Conservation (phyloP, 2,113 vertebrate genomes). For the Mirza zaza region DNA sequence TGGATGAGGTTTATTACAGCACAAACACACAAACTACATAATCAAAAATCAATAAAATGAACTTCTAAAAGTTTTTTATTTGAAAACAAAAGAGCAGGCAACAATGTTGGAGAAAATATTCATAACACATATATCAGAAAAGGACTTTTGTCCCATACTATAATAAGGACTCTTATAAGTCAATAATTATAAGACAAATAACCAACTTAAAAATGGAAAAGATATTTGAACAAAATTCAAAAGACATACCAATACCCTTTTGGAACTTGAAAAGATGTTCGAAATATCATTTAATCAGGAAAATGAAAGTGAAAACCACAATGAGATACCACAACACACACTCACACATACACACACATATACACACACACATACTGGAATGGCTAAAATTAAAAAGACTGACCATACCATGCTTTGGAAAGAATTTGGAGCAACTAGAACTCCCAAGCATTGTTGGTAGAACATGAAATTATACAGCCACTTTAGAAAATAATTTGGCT, state of each 20-base stretch:
- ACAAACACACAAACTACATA: background rate
- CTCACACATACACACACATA: background rate
- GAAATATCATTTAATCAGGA: background rate
- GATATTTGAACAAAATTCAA: background rate
- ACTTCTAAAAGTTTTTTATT: background rate
- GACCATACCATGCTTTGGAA: background rate
- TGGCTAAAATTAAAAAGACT: background rate
- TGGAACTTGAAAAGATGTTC: background rate
- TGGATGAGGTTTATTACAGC: background rate
- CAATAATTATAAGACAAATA: background rate
- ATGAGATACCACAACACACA: background rate
- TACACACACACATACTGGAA: background rate
- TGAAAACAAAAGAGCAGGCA: background rate
- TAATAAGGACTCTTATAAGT: background rate
- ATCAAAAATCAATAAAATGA: background rate
- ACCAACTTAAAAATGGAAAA: background rate
- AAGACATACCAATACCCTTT: background rate
- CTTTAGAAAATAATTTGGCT: background rate
- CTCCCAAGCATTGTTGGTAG: background rate
- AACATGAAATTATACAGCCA: background rate
- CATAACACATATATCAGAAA: background rate
- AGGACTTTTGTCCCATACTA: background rate
- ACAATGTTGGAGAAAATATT: background rate
- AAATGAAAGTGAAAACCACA: constrained; percentile 4
- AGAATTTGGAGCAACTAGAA: background rate